Evolutionary conservation across 2,888 invertebrate genomes (phyloP), one percentile per base, ranked within the genome.

Genomic region (Dolomedes plantarius): DNA sequence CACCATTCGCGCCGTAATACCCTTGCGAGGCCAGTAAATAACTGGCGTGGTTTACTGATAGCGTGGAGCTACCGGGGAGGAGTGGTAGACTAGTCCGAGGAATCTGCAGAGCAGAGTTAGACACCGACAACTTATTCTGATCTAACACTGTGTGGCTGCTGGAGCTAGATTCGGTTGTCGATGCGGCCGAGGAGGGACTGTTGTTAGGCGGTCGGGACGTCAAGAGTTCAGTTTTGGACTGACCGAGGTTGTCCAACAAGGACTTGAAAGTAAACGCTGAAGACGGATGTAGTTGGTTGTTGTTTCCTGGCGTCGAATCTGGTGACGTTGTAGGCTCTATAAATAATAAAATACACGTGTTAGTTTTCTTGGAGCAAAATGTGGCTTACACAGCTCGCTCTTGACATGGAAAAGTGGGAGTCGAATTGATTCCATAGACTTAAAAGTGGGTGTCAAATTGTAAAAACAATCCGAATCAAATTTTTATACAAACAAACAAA

Each of bases 261-360:
- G 85, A 79, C 36, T 86, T 86, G 50, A 86, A 86, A 0, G 85
- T 86, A 46, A 86, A 86, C 16, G 85, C 85, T 9, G 85, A 85
- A 19, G 83, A 72, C 3, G 78, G 74, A 29, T 78, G 79, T 3
- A 79, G 62, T 28, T 79, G 85, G 27, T 46, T 32, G 1, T 77
- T 85, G 64, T 65, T 72, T 9, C 72, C 64, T n/a, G 78, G 68
- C 13, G 73, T 69, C 1, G 78, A 74, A 56, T 79, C 69, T 1
- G 85, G 85, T 7, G 85, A 86, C 19, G 74, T 64, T 23, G 73
- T 74, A 3, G 82, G 65, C 32, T 85, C 83, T 85, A 67, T 28
- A 77, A 85, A n/a, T n/a, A 11, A 27, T 56, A 68, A 41, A 0
- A 69, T 36, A 36, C n/a, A n/a, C n/a, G n/a, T n/a, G n/a, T n/a